phyloP scores from a whole-genome alignment of 2,888 invertebrate species.

The Cyaniris semiargus region DNA sequence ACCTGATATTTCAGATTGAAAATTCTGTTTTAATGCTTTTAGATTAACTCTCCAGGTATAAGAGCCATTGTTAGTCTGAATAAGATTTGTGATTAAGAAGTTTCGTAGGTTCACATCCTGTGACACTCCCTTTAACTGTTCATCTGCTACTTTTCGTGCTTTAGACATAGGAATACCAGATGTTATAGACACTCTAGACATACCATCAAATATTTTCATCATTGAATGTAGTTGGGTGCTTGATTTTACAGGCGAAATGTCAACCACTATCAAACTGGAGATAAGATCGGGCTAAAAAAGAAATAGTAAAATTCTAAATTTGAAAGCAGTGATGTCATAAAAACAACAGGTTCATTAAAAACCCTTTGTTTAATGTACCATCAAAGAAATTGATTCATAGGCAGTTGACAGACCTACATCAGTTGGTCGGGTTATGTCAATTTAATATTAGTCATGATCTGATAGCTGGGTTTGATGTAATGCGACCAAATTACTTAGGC shows the following conservation, averaged over 20 bases:
- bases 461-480: too few species aligned
- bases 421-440: too few species aligned
- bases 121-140: constrained; percentile 81
- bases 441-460: too few species aligned
- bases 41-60: constrained; percentile 92
- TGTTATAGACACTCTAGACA: constrained; percentile 82
- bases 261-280: constrained; percentile 85
- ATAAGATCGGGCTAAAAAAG: constrained; percentile 81
- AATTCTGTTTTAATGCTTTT: constrained; percentile 84
- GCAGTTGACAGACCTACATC: too few species aligned
- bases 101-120: constrained; percentile 82
- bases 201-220: constrained; percentile 83
- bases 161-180: constrained; percentile 83
- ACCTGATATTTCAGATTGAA: constrained; percentile 81
- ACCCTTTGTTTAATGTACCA: background rate
- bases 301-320: background rate
- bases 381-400: too few species aligned
- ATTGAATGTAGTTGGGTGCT: constrained; percentile 83
- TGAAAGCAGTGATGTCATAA: background rate
- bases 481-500: too few species aligned
- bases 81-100: constrained; percentile 93
- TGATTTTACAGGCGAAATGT: constrained; percentile 84
- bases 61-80: constrained; percentile 82
- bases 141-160: constrained; percentile 83
- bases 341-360: background rate